Evolutionary conservation across 2,797 vertebrate species (phyloP).

Genomic region (Cheirogaleus major): DNA sequence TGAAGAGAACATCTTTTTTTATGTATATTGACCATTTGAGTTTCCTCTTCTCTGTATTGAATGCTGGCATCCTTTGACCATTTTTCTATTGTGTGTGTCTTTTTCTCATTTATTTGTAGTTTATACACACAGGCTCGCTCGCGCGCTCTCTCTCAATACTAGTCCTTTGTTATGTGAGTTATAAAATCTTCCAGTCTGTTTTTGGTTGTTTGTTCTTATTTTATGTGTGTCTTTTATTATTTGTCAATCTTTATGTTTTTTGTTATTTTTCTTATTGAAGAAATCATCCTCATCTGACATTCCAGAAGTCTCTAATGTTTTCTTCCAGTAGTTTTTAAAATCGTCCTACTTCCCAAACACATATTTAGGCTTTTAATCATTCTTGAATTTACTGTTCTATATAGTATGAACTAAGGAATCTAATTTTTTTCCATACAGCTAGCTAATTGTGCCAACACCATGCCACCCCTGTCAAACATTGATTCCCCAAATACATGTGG

Average conservation of each 20-base stretch:
- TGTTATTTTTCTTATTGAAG: not conserved
- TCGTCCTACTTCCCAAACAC: not conserved
- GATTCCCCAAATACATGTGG: not conserved
- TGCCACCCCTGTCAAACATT: not conserved
- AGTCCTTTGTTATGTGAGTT: not conserved
- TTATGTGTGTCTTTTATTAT: not conserved
- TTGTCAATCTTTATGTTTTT: not conserved
- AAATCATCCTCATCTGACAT: not conserved
- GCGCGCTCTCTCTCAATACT: not conserved
- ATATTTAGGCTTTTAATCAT: not conserved
- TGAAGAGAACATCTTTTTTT: not conserved
- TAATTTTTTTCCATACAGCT: not conserved
- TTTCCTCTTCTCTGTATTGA: not conserved
- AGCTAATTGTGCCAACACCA: not conserved
- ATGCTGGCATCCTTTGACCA: not conserved
- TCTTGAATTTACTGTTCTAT: not conserved
- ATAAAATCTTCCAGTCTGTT: not conserved
- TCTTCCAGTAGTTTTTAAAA: not conserved
- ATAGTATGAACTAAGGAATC: not conserved
- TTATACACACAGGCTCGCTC: not conserved
- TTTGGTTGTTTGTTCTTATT: not conserved
- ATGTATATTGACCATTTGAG: not conserved
- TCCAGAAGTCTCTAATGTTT: not conserved
- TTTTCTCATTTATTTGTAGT: not conserved
- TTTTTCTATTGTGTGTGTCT: not conserved